Evolutionary conservation across 2,113 vertebrate species (phyloP), one percentile per base, ranked within the genome.

Genomic region (Lucifuga dentata): DNA sequence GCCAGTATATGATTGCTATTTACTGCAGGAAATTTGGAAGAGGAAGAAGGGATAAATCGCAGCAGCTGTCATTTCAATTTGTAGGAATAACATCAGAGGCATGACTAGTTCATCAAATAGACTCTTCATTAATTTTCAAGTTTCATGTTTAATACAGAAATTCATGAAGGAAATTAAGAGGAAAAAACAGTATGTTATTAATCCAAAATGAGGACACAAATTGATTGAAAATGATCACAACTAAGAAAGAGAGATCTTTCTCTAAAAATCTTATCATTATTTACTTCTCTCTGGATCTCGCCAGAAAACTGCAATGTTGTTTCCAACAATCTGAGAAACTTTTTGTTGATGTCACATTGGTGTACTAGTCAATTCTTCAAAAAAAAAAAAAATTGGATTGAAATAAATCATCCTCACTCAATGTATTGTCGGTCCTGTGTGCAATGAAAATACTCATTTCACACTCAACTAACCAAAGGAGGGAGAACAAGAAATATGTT

Each of bases 361-460:
- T 9, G 8, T 15, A 16, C n/a, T 15, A 43, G n/a, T 43, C 10
- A 29, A 5, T 20, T n/a, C n/a, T 32, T 16, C 9, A 13, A 29
- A 19, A 41, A 16, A 29, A 59, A n/a, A 35, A 19, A 26, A 6
- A 53, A 17, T 19, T 11, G 15, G 20, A 24, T 19, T 41, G 11
- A 68, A 55, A 52, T 24, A 21, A 32, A 8, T 15, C 10, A 13
- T 16, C 17, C 8, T 44, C 19, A 60, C 6, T 76, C 53, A 32
- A 32, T 15, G 26, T 45, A 53, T 7, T 41, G 38, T n/a, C 11
- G 13, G 17, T 35, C 9, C 20, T n/a, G 20, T 50, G 35, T 39
- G 32, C 26, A 16, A 39, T 74, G 60, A 59, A 63, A 62, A 76
- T 53, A 51, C 8, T 56, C 17, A 80, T 80, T 80, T 74, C 65